phyloP scores from a whole-genome alignment of 2,797 vertebrate species.

The Lerista edwardsae region DNA sequence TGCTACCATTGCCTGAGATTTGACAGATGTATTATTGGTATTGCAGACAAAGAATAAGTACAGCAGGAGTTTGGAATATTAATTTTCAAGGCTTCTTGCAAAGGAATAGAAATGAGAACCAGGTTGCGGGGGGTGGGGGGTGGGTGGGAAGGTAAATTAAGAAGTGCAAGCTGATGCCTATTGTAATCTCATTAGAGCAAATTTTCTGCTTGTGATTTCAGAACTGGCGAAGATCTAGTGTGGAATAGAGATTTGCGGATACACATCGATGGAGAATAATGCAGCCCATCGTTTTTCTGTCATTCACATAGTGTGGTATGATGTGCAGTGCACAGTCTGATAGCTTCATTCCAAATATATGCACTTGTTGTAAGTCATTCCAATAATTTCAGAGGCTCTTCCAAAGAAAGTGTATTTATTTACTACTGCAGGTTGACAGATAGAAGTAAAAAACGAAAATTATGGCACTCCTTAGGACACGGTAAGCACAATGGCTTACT shows the following conservation, averaged over 20 bases:
- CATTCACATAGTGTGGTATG: conserved; percentile 65
- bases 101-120: conserved; percentile 19
- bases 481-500: background rate
- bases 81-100: conserved; percentile 43
- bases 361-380: background rate
- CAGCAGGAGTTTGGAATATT: conserved; percentile 42
- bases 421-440: background rate
- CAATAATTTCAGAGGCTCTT: background rate
- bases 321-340: conserved; percentile 59
- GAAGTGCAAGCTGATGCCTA: conserved; percentile 50
- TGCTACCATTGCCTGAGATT: background rate
- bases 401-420: background rate
- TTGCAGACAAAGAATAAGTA: background rate
- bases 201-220: conserved; percentile 30
- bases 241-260: conserved; percentile 13
- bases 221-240: conserved; percentile 24
- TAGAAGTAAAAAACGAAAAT: background rate
- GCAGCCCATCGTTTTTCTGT: conserved; percentile 56
- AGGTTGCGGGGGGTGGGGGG: no score
- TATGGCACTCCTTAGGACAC: background rate
- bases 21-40: background rate
- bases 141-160: conserved; percentile 56
- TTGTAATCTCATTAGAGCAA: conserved; percentile 47
- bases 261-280: conserved; percentile 43
- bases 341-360: conserved; percentile 30